Evolutionary conservation across 23 tunicate species (phyloP), one percentile per base, ranked within the genome.

Genomic region (Ascidia mentula): DNA sequence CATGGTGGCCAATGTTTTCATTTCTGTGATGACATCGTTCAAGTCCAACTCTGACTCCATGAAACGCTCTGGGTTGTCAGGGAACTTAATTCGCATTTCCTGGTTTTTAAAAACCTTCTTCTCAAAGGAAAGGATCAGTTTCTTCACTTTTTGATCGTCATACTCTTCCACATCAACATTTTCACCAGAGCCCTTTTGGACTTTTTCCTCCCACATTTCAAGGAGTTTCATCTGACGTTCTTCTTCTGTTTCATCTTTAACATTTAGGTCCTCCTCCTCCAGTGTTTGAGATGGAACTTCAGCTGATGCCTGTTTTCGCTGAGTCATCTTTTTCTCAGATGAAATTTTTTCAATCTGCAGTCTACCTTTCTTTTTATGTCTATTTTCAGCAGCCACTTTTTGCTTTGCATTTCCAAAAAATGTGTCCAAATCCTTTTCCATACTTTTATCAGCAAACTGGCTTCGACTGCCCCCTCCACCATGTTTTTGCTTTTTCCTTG

Each of bases 41-140:
- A 93, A 77, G 37, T 93, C 98, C 0, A 93, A 53, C 72, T 93
- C 98, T 0, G 98, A 93, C 60, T 93, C 98, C 98, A 93, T 93
- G 60, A 93, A 93, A 59, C 91, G 90, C 59, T 90, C 99, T 22
- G 99, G 99, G 59, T 80, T 90, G 73, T 95, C 92, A 0, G 96
- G 87, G 60, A 86, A 90, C 45, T 95, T 95, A 13, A 95, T 95
- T 53, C 99, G 65, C 99, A 89, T 90, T 77, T 95, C 96, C 60
- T 95, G 99, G 79, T 95, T 95, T 75, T 79, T 95, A 1, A 77
- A 72, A 36, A 88, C 89, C 34, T 95, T 82, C 60, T 95, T 95
- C 59, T 95, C 99, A 53, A 95, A 95, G 24, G 96, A 79, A 3
- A 90, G 69, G 39, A 95, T 87, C 32, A 95, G 79, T 69, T 95